phyloP scores from a whole-genome alignment of 2,888 invertebrate species.

The Leptogaster cylindrica region DNA sequence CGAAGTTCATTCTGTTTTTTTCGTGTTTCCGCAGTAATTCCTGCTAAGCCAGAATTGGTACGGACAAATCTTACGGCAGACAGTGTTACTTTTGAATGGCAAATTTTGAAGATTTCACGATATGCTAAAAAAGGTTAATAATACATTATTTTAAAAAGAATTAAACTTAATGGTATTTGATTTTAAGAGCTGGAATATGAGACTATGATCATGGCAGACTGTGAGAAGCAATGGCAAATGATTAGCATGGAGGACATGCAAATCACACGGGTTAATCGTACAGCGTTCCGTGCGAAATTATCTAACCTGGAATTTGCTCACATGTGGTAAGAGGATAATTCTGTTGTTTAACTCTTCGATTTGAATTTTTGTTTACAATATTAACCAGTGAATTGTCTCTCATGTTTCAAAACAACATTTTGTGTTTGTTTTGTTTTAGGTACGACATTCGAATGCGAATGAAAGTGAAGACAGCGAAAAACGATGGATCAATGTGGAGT shows the following conservation, averaged over 20 bases:
- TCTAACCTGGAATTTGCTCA: conserved; percentile 28
- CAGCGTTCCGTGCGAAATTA: conserved; percentile 1
- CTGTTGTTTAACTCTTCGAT: no score
- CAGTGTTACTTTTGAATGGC: conserved; percentile 54
- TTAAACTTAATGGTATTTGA: background rate
- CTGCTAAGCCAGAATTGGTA: conserved; percentile 53
- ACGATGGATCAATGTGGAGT: conserved; percentile 72
- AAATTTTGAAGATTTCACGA: conserved; percentile 51
- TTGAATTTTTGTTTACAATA: no score
- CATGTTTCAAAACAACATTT: background rate
- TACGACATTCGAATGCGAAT: conserved; percentile 77
- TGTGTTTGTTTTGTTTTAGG: conserved; percentile 51
- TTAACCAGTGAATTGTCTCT: background rate
- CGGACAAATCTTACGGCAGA: conserved; percentile 52
- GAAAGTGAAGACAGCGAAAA: conserved; percentile 65
- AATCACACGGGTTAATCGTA: background rate
- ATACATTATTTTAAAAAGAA: background rate
- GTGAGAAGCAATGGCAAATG: conserved; percentile 1
- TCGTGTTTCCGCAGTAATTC: conserved; percentile 51
- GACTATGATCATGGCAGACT: conserved; percentile 11
- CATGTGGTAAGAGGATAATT: conserved; percentile 38
- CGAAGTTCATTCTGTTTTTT: no score
- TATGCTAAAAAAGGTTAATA: conserved; percentile 16
- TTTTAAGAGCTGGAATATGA: conserved; percentile 54
- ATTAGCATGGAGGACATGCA: conserved; percentile 11